Percentiles rank a stretch among this genome's conserved stretches.
Evolutionary conservation across 2,113 vertebrate genomes (phyloP).

Genomic region (Leucosticte australis): DNA sequence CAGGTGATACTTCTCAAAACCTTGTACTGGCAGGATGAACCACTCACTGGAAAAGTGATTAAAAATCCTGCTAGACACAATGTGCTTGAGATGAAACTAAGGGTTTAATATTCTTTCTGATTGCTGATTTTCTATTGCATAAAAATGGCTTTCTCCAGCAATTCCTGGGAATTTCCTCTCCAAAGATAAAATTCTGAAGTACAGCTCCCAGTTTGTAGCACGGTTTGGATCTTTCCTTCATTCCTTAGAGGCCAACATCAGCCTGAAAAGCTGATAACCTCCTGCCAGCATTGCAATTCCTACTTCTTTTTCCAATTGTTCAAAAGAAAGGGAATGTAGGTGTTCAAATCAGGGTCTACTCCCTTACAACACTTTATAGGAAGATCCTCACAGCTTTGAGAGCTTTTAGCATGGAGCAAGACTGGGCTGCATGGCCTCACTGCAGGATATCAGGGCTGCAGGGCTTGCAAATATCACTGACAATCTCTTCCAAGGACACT

Average conservation of each 20-base stretch:
- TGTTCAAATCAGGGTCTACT: not conserved
- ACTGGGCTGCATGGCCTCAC: no score
- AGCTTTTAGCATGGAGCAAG: not conserved
- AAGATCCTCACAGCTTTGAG: not conserved
- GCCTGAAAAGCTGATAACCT: not conserved
- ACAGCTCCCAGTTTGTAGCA: not conserved
- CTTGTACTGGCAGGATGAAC: not conserved
- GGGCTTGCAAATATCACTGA: not conserved
- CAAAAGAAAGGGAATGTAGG: not conserved
- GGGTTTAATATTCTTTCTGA: not conserved
- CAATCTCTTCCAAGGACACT: not conserved
- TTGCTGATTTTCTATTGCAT: not conserved
- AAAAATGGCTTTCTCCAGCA: not conserved
- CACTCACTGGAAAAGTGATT: not conserved
- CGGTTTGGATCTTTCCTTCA: not conserved
- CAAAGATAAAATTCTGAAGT: not conserved
- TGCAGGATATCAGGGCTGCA: not conserved
- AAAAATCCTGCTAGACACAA: not conserved
- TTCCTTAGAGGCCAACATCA: fast-evolving
- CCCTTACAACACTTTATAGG: not conserved
- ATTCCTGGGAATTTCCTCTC: not conserved
- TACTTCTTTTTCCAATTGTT: not conserved
- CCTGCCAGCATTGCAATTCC: not conserved
- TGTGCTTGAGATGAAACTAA: not conserved
- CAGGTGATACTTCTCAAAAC: not conserved